phyloP scores from a whole-genome alignment of 2,113 vertebrate species.

The Symphodus melops region DNA sequence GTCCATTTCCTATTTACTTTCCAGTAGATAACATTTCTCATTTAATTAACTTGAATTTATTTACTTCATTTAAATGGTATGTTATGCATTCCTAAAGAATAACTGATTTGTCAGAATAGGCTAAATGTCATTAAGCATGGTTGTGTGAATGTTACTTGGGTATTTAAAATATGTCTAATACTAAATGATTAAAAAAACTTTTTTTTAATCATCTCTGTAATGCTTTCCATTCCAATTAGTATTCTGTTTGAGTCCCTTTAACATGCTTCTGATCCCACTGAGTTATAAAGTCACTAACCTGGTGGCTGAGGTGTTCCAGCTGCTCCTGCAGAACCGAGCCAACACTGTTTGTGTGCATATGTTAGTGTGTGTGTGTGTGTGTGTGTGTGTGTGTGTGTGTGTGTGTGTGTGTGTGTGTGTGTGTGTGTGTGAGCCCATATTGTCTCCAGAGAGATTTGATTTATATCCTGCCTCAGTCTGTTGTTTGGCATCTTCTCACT shows the following conservation, averaged over 20 bases:
- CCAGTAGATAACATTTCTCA: no score
- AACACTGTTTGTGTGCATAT: not conserved
- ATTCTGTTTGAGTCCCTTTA: conserved; percentile 50
- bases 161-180: not conserved
- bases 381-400: conserved; percentile 28
- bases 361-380: conserved; percentile 21
- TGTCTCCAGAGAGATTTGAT: conserved; percentile 77
- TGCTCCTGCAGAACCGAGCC: conserved; percentile 44
- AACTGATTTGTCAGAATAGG: no score
- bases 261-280: conserved; percentile 34
- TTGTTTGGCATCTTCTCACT: conserved; percentile 72
- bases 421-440: conserved; percentile 31
- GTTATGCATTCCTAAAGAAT: no score
- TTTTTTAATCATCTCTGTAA: conserved; percentile 8
- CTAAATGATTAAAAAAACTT: not conserved
- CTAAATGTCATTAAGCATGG: no score
- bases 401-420: conserved; percentile 21
- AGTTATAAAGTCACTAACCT: conserved; percentile 67
- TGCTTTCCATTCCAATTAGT: conserved; percentile 29
- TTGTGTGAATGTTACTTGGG: not conserved
- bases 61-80: no score
- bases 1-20: no score
- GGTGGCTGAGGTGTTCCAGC: conserved; percentile 39
- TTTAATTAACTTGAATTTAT: no score
- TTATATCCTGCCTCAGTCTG: conserved; percentile 77